A percentile compares a stretch with the other conserved stretches of the same genome.
Evolutionary conservation across 2,888 invertebrate genomes (phyloP).

Genomic region (Hypomecis punctinalis): DNA sequence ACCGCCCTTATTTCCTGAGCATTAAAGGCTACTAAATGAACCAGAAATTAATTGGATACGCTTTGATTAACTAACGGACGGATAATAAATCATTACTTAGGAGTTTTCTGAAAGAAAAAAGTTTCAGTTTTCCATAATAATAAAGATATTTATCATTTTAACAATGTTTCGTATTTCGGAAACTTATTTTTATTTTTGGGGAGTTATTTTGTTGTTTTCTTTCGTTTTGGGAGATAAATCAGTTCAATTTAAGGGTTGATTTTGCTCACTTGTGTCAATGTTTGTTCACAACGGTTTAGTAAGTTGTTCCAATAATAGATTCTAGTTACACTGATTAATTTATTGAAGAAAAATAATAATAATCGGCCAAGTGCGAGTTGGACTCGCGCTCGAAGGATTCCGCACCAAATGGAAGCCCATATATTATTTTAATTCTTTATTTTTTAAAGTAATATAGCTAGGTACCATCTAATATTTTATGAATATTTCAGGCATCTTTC

Average conservation of each 20-base stretch:
- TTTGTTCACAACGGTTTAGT: too few relatives aligned
- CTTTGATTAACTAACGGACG: conserved; percentile 12
- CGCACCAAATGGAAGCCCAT: too few relatives aligned
- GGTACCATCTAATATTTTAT: too few relatives aligned
- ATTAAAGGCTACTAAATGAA: conserved; percentile 7
- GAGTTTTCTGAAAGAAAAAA: conserved; percentile 18
- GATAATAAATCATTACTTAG: conserved; percentile 21
- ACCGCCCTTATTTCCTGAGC: conserved; percentile 2
- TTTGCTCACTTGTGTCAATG: background rate
- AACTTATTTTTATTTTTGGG: conserved; percentile 11
- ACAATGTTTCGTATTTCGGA: conserved; percentile 14
- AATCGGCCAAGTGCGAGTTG: too few relatives aligned
- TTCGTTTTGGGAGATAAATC: background rate
- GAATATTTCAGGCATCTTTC: too few relatives aligned
- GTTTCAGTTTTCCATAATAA: conserved; percentile 24
- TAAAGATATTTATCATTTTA: conserved; percentile 21
- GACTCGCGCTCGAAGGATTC: too few relatives aligned
- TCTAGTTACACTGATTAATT: too few relatives aligned
- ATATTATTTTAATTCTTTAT: too few relatives aligned
- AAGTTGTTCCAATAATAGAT: too few relatives aligned
- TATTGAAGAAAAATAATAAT: too few relatives aligned
- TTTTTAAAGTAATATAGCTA: too few relatives aligned
- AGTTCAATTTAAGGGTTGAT: background rate
- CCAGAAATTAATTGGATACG: conserved; percentile 22
- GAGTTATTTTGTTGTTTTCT: background rate